Percentiles rank a stretch among this genome's conserved stretches.
Evolutionary conservation across 2,888 invertebrate genomes (phyloP).

Genomic region (Volucella bombylans): DNA sequence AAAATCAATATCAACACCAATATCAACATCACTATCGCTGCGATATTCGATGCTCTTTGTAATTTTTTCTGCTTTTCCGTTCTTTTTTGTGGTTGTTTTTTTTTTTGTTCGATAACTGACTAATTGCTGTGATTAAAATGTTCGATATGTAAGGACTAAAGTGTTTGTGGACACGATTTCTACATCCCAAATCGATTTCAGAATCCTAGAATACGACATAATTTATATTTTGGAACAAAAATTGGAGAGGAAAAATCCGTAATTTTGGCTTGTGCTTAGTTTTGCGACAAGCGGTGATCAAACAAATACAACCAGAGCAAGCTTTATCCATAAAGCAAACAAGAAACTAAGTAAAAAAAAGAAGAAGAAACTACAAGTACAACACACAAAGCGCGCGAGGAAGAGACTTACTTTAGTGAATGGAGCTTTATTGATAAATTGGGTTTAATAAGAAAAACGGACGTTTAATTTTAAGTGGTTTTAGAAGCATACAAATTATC

Average conservation of each 20-base stretch:
- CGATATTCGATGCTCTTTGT: slow-evolving; percentile 48
- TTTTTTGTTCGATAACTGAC: slow-evolving; percentile 31
- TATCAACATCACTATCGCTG: slow-evolving; percentile 67
- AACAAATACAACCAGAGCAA: slow-evolving; percentile 47
- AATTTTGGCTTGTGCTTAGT: slow-evolving; percentile 47
- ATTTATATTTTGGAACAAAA: slow-evolving; percentile 33
- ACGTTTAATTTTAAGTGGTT: slow-evolving; percentile 80
- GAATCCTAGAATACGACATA: too few relatives aligned
- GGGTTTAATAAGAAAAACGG: slow-evolving; percentile 82
- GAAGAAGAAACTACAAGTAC: neutral
- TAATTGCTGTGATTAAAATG: slow-evolving; percentile 26
- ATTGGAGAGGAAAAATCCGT: slow-evolving; percentile 17
- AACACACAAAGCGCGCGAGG: slow-evolving; percentile 50
- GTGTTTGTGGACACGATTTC: slow-evolving; percentile 22
- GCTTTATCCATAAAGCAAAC: slow-evolving; percentile 41
- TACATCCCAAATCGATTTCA: too few relatives aligned
- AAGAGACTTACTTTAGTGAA: slow-evolving; percentile 76
- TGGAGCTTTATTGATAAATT: slow-evolving; percentile 82
- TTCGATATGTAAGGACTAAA: slow-evolving; percentile 25
- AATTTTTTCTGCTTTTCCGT: slow-evolving; percentile 27
- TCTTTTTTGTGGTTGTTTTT: too few relatives aligned
- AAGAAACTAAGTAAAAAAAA: slow-evolving; percentile 33
- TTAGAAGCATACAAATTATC: slow-evolving; percentile 62
- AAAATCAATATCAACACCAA: slow-evolving; percentile 70
- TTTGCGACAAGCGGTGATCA: slow-evolving; percentile 31